Base-by-base conservation (phyloP, 2,113 vertebrate species). In the Chamaetylas fuelleborni region DNA sequence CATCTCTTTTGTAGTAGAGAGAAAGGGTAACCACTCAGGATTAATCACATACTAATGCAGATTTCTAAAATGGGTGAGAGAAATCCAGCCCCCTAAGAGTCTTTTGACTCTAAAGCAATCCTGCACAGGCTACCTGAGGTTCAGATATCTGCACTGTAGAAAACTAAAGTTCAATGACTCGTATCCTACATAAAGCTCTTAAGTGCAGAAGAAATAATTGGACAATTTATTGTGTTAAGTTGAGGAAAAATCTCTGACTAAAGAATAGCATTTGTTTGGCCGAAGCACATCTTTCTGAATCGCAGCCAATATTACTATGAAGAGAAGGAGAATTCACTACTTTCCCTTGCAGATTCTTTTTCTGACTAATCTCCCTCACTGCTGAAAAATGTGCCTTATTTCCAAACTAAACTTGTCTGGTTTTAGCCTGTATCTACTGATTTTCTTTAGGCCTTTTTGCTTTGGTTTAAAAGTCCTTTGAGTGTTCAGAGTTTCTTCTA, bases 361-460 rank as follows among this genome's bases (percentile, higher is more conserved):
- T 82, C 58, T 96, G 58, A 86, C n/a, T 80, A 57, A 79, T 77
- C 66, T 88, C 76, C 19, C 54, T 93, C 88, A 88, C n/a, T 90
- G 79, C 22, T 94, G 71, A 94, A 95, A 88, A 94, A 96, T 93
- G 71, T 86, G 58, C 34, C 50, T 70, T 69, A 70, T 92, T 93
- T 93, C 90, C 90, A 93, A 95, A 70, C 71, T 76, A 86, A 97
- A 92, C 62, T 88, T 82, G 14, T 86, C 90, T 77, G 76, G n/a
- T 94, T 94, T 94, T 80, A 94, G 54, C 79, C 81, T 83, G 58
- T 65, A 81, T 20, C 12, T 43, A 70, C 9, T 90, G 66, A 79
- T 82, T 93, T 89, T 85, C n/a, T 72, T 74, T 47, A 64, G 29
- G 20, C 8, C 4, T 61, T 76, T 94, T 79, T 36, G 25, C 38